Percentiles rank a stretch among this genome's conserved stretches.
These are phyloP conservation scores for Origma solitaria DNA, from an alignment of 2,113 vertebrate genomes.

Conservation along the genomic window DNA sequence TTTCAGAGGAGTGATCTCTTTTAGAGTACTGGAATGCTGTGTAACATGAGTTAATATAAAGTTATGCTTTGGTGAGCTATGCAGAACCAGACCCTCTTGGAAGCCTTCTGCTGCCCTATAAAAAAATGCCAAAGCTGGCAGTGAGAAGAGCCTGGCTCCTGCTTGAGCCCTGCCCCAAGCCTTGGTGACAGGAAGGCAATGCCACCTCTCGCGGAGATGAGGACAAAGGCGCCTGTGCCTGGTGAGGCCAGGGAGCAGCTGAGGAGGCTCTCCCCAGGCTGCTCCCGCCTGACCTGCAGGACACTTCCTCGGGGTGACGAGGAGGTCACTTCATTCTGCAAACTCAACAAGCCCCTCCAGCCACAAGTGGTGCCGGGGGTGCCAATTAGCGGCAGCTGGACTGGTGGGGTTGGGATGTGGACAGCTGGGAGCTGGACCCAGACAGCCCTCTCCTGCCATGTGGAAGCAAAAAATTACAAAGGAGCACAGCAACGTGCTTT, in stretches of 20 bases:
- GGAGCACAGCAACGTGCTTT: neutral
- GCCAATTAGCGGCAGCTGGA: slow-evolving; percentile 43
- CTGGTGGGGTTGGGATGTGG: neutral
- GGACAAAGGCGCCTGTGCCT: neutral
- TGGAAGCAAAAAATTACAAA: neutral
- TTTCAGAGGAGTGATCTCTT: neutral
- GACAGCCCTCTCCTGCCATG: neutral
- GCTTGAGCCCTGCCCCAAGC: neutral
- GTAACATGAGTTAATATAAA: neutral
- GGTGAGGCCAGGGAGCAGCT: neutral
- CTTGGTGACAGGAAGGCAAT: neutral
- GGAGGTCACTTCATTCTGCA: neutral
- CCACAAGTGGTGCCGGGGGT: neutral
- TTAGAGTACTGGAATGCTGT: neutral
- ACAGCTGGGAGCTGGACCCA: neutral
- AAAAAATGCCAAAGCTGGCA: neutral
- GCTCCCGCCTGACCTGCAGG: neutral
- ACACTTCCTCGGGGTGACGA: neutral
- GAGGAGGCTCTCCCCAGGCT: neutral
- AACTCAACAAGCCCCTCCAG: neutral
- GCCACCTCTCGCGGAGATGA: fast-evolving
- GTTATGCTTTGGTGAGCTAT: fast-evolving
- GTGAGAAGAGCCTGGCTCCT: neutral
- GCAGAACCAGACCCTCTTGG: neutral
- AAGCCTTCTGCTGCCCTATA: neutral